A percentile compares a stretch with the other conserved stretches of the same genome.
Conservation (phyloP, 1,140 invertebrate species). For the Microplitis demolitor region DNA sequence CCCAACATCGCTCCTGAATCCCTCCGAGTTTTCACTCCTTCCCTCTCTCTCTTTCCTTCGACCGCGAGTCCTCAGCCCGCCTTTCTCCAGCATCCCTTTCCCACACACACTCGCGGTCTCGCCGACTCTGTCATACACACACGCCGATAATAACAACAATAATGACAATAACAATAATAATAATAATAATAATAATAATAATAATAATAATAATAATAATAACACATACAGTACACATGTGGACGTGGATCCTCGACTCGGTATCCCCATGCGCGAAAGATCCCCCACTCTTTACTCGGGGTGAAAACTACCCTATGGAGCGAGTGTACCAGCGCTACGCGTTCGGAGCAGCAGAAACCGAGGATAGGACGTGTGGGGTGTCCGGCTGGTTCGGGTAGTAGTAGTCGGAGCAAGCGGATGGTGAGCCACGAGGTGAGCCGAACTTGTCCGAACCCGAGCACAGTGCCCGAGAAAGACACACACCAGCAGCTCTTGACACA, state of each 20-base stretch:
- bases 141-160: background rate
- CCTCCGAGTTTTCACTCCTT: constrained; percentile 23
- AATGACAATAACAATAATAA: no score
- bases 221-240: background rate
- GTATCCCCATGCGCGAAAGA: constrained; percentile 43
- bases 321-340: constrained; percentile 51
- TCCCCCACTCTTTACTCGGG: constrained; percentile 31
- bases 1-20: constrained; percentile 6
- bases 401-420: no score
- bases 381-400: constrained; percentile 36
- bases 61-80: background rate
- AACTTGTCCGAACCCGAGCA: constrained; percentile 55
- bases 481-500: constrained; percentile 39
- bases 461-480: constrained; percentile 46
- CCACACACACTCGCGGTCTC: background rate
- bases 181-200: background rate
- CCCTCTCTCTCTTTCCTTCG: constrained; percentile 17
- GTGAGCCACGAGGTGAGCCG: constrained; percentile 50
- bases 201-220: no score
- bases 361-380: constrained; percentile 50
- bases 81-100: background rate
- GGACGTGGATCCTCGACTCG: constrained; percentile 13
- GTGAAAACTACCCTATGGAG: constrained; percentile 58
- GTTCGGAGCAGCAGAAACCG: no score
- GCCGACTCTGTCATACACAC: background rate